Evolutionary conservation across 1,140 invertebrate genomes (phyloP).

Genomic region (Nymphalis io): DNA sequence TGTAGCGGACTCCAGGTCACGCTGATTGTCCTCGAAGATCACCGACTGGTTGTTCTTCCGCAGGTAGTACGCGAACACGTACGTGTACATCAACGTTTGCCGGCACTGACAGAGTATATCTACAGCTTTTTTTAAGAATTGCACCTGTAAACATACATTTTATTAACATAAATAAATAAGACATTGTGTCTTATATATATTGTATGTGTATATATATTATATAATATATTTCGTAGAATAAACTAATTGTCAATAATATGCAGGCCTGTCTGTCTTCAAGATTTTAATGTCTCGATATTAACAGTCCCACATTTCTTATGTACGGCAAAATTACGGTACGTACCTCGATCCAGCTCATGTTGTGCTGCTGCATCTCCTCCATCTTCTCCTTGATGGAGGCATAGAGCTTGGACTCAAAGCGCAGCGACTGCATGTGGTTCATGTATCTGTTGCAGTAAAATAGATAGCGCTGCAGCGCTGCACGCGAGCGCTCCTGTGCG

Average conservation of each 20-base stretch:
- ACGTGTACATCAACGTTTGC: slow-evolving; percentile 99
- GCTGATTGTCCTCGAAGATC: slow-evolving; percentile 99
- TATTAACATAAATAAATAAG: too few relatives aligned
- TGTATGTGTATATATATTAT: too few relatives aligned
- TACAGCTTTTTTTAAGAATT: slow-evolving; percentile 98
- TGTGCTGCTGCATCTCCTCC: slow-evolving; percentile 99
- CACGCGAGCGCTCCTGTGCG: slow-evolving; percentile 96
- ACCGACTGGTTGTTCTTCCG: slow-evolving; percentile 99
- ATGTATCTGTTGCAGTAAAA: slow-evolving; percentile 99
- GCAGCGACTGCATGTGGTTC: slow-evolving; percentile 99
- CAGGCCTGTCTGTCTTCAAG: background rate
- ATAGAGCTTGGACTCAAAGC: slow-evolving; percentile 98
- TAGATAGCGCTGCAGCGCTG: slow-evolving; percentile 95
- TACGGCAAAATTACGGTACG: background rate
- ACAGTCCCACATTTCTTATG: background rate
- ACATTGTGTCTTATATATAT: too few relatives aligned
- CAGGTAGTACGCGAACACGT: slow-evolving; percentile 99
- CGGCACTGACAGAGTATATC: slow-evolving; percentile 98
- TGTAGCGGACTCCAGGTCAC: slow-evolving; percentile 97
- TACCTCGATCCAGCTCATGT: slow-evolving; percentile 99
- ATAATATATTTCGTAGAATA: too few relatives aligned
- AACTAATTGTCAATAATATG: too few relatives aligned
- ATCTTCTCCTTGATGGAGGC: slow-evolving; percentile 98
- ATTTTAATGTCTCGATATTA: too few relatives aligned
- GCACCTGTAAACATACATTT: slow-evolving; percentile 83